Percentiles rank a stretch among this genome's conserved stretches.
Conservation (phyloP, 2,797 vertebrate genomes). For the Geotrypetes seraphini region DNA sequence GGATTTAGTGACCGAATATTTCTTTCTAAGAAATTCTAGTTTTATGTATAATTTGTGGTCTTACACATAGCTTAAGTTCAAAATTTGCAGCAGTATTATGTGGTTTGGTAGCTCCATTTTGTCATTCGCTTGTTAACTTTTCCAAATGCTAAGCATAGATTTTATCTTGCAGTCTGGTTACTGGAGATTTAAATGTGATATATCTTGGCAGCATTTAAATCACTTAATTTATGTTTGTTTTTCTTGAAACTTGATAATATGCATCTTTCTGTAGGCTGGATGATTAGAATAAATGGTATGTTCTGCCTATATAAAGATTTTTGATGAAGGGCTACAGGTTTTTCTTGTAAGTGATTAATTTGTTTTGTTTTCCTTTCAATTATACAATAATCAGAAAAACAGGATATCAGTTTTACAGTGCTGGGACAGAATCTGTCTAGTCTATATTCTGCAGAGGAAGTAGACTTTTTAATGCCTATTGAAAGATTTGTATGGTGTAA, state of each 20-base stretch:
- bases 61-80: constrained; percentile 38
- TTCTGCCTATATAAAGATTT: constrained; percentile 18
- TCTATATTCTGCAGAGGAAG: constrained; percentile 15
- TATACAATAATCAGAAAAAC: constrained; percentile 45
- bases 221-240: constrained; percentile 22
- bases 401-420: constrained; percentile 31
- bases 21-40: constrained; percentile 50
- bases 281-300: constrained; percentile 1
- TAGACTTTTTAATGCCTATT: no score
- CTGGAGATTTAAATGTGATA: constrained; percentile 23
- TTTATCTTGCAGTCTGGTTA: constrained; percentile 26
- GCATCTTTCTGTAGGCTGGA: constrained; percentile 24
- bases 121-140: constrained; percentile 32
- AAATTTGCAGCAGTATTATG: constrained; percentile 38
- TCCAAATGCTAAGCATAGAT: constrained; percentile 22
- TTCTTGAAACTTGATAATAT: constrained; percentile 23
- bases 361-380: constrained; percentile 35
- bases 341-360: constrained; percentile 29
- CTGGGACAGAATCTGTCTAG: constrained; percentile 15
- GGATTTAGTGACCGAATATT: constrained; percentile 44
- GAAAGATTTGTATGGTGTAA: no score
- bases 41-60: constrained; percentile 31
- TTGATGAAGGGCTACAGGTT: constrained; percentile 25
- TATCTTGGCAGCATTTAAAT: constrained; percentile 31
- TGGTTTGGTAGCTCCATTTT: constrained; percentile 43